Base-by-base conservation (phyloP, 2,797 vertebrate species). In the Trichosurus vulpecula region DNA sequence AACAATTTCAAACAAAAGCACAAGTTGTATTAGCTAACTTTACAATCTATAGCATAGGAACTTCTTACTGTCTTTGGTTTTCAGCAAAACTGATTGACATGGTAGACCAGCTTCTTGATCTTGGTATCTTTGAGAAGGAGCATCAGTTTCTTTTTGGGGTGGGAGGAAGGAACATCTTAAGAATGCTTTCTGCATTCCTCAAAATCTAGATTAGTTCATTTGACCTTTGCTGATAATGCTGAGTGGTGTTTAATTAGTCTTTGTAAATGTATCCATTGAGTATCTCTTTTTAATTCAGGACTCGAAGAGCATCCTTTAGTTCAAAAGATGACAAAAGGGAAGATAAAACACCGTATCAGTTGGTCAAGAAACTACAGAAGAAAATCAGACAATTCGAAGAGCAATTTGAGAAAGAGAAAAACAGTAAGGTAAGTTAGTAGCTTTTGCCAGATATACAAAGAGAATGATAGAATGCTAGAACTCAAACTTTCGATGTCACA, bases 331-430 rank as follows among this genome's bases (percentile, higher is more conserved):
- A 99, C 93, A 98, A 99, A 96, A 99, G 99, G 98, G 99, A 99
- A 97, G 99, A 99, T 93, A 99, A 99, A 6, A 99, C 99, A 96
- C 99, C 99, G 11, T 99, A 99, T 97, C 99, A 99, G 96, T 99
- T 99, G 98, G 99, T 99, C 96, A 99, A 99, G 98, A 99, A 99
- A 98, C 99, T 99, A 91, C 99, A 99, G 98, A 99, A 99, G 98
- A 99, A 99, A 98, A 99, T 99, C 95, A 99, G 99, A 95, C 99
- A 99, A 97, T 99, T 99, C 98, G 99, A 99, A 92, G 99, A 99
- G 98, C 99, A 99, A 92, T 99, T 99, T 98, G 99, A 99, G 98
- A 99, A 99, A 96, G 99, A 99, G 98, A 99, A 99, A 97, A 99
- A 99, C 98, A 99, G 99, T 94, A 99, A 99, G 99, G 99, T 99